phyloP scores from a whole-genome alignment of 2,797 vertebrate species.

The Psittacula derbiana region DNA sequence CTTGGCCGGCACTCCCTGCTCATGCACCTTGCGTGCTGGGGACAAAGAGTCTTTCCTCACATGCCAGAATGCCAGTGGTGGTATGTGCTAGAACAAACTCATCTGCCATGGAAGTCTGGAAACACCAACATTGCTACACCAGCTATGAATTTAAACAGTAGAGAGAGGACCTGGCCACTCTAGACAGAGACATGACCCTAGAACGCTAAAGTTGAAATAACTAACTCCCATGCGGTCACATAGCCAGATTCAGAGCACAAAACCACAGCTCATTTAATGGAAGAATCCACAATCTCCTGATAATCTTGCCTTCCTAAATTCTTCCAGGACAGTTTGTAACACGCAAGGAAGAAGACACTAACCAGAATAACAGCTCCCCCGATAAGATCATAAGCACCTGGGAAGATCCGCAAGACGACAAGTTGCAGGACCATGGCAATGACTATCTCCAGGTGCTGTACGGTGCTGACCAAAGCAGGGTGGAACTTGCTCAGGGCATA shows the following conservation, averaged over 20 bases:
- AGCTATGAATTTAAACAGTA: not conserved
- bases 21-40: not conserved
- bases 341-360: slow-evolving; percentile 89
- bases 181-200: slow-evolving; percentile 35
- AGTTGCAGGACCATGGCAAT: slow-evolving; percentile 91
- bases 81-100: not conserved
- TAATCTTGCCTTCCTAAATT: slow-evolving; percentile 87
- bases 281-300: slow-evolving; percentile 93
- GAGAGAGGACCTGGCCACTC: slow-evolving; percentile 68
- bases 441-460: slow-evolving; percentile 93
- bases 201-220: slow-evolving; percentile 68
- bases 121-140: not conserved
- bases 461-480: slow-evolving; percentile 92
- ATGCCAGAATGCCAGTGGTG: not conserved
- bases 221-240: slow-evolving; percentile 64
- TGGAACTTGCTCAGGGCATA: slow-evolving; percentile 92
- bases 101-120: not conserved
- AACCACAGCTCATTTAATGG: slow-evolving; percentile 85
- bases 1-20: not conserved
- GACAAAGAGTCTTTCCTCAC: slow-evolving; percentile 10
- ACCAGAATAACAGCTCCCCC: slow-evolving; percentile 88
- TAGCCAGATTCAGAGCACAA: not conserved
- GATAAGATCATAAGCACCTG: slow-evolving; percentile 85
- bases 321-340: slow-evolving; percentile 87
- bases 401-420: slow-evolving; percentile 82